Evolutionary conservation across 2,113 vertebrate species (phyloP).

Genomic region (Monarcha castaneiventris): DNA sequence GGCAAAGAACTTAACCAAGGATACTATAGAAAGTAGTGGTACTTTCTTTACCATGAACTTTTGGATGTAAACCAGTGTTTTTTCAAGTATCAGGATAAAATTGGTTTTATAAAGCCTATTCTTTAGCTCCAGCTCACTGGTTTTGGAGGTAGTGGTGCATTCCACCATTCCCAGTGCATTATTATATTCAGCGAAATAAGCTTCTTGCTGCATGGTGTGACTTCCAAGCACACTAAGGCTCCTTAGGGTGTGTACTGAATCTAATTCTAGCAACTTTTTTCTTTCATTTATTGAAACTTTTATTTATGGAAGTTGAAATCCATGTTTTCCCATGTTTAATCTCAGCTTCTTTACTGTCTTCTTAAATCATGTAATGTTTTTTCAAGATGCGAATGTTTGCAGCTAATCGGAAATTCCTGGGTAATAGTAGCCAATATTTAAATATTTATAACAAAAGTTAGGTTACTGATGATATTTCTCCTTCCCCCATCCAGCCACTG

Average conservation of each 20-base stretch:
- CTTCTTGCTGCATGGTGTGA: constrained; percentile 20
- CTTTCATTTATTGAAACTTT: not conserved
- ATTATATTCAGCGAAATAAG: not conserved
- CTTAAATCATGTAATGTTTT: not conserved
- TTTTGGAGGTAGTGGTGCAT: not conserved
- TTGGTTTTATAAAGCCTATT: not conserved
- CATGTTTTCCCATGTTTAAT: not conserved
- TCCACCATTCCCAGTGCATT: not conserved
- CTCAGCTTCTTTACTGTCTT: not conserved
- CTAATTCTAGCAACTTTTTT: not conserved
- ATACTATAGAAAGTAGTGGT: not conserved
- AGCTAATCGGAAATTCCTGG: not conserved
- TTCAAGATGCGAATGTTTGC: not conserved
- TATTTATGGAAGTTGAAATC: not conserved
- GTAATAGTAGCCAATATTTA: not conserved
- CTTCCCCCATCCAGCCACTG: not conserved
- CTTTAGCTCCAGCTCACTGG: not conserved
- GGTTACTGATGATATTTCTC: not conserved
- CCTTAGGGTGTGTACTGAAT: not conserved
- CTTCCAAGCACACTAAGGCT: not conserved
- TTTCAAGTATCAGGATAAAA: not conserved
- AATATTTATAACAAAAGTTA: not conserved
- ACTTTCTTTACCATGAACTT: not conserved
- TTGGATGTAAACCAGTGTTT: not conserved
- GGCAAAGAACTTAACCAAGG: not conserved